Base-by-base conservation (phyloP, 2,888 invertebrate species). In the Polymixis lichenea region DNA sequence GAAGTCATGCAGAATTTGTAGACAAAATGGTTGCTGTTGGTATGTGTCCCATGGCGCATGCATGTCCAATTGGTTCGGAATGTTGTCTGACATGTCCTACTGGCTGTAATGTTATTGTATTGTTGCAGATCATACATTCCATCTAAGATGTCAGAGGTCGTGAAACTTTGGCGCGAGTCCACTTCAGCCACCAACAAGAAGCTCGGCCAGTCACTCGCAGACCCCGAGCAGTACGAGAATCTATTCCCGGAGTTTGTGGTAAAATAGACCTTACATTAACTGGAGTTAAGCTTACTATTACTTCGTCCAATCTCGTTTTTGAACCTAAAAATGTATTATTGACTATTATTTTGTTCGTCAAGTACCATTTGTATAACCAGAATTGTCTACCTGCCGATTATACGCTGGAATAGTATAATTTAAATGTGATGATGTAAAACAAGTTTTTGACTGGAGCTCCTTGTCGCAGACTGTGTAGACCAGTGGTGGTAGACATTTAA, bases 221-320 rank as follows among this genome's bases (percentile, higher is more conserved):
- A 99, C 97, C 99, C 99, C 0, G 97, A 97, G 64, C 98, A 99
- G 88, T 99, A 99, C 92, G 99, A 99, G 93, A 99, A 99, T 96
- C 97, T 99, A 77, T 99, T 99, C 94, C 99, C 99, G 0, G 99
- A 96, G 79, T 94, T 90, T 56, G 75, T 89, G 87, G 96, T 96
- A 79, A 89, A 46, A 43, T 55, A 49, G 8, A 38, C 22, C 11
- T 49, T 74, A 46, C 28, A 17, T 55, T 43, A 43, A 46, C 17
- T 22, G 0, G 0, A 9, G 8, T 60, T 53, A 46, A 15, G 15
- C 15, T 11, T 17, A 28, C 49, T 46, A 15, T 65, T 17, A 11
- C 19, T 67, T 56, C n/a, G 32, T 56, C 56, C n/a, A 2, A 56
- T n/a, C 11, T 67, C 17, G 19, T n/a, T 56, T 53, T 32, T n/a